Evolutionary conservation across 2,113 vertebrate genomes (phyloP).

Genomic region (Dicrurus megarhynchus): DNA sequence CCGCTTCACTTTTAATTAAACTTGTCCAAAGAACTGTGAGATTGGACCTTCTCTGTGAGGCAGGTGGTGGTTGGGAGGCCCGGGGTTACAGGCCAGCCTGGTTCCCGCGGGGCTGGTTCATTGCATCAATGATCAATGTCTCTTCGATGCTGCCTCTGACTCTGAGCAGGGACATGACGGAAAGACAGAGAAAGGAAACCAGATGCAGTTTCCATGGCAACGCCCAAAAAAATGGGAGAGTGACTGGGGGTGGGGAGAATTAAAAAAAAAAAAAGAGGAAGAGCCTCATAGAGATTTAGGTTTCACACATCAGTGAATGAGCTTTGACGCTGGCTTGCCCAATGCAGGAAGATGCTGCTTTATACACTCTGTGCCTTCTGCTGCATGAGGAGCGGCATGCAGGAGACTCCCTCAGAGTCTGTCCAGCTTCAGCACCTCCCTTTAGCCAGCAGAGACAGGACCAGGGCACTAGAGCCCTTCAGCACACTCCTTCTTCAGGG

Average conservation of each 20-base stretch:
- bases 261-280: background rate
- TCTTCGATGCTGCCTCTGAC: constrained; percentile 52
- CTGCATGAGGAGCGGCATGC: background rate
- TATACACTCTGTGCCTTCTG: background rate
- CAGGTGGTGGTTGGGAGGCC: constrained; percentile 7
- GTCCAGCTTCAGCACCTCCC: background rate
- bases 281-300: constrained; percentile 34
- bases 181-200: constrained; percentile 67
- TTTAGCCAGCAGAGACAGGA: background rate
- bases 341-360: background rate
- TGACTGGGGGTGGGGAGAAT: constrained; percentile 13
- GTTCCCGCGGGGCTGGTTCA: constrained; percentile 27
- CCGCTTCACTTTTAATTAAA: constrained; percentile 52
- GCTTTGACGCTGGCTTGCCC: constrained; percentile 10
- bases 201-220: constrained; percentile 78
- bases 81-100: background rate
- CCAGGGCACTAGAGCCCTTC: background rate
- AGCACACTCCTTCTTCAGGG: background rate
- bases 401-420: background rate
- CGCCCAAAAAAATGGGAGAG: constrained; percentile 46
- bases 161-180: constrained; percentile 54
- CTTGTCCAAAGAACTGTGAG: background rate
- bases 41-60: constrained; percentile 7
- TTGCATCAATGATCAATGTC: constrained; percentile 70
- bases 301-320: constrained; percentile 51